Evolutionary conservation across 2,888 invertebrate species (phyloP).

Genomic region (Nomada lathburiana): DNA sequence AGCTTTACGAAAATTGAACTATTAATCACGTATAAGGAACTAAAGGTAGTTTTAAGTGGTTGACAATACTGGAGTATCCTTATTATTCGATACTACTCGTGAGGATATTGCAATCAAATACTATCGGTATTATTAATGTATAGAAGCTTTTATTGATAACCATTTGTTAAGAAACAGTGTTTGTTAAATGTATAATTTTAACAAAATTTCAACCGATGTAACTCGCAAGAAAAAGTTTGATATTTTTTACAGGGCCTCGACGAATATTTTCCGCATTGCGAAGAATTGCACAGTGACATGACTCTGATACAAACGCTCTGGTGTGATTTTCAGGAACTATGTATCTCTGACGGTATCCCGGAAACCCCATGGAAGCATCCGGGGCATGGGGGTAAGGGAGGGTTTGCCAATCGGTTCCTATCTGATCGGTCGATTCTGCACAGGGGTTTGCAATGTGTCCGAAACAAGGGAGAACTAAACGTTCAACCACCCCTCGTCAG

Average conservation of each 20-base stretch:
- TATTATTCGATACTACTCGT: neutral
- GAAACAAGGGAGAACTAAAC: constrained; percentile 47
- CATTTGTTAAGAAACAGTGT: too few relatives aligned
- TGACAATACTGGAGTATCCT: too few relatives aligned
- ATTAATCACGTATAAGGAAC: neutral
- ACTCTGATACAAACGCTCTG: constrained; percentile 68
- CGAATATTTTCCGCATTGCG: neutral
- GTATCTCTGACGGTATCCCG: constrained; percentile 81
- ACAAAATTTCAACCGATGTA: too few relatives aligned
- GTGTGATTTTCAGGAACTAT: constrained; percentile 81
- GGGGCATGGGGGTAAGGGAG: constrained; percentile 78
- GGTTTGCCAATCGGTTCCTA: constrained; percentile 75
- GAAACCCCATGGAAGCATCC: constrained; percentile 66
- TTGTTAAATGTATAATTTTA: too few relatives aligned
- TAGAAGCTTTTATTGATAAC: too few relatives aligned
- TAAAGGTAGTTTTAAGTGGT: neutral
- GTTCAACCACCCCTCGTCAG: constrained; percentile 80
- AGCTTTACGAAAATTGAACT: neutral
- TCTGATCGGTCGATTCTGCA: constrained; percentile 82
- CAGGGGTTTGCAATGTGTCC: constrained; percentile 74
- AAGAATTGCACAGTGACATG: neutral
- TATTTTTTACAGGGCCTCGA: neutral
- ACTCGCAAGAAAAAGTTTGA: too few relatives aligned
- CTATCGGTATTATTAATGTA: too few relatives aligned
- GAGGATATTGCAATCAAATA: too few relatives aligned